phyloP scores from a whole-genome alignment of 2,797 vertebrate genomes.

The Erithacus rubecula region DNA sequence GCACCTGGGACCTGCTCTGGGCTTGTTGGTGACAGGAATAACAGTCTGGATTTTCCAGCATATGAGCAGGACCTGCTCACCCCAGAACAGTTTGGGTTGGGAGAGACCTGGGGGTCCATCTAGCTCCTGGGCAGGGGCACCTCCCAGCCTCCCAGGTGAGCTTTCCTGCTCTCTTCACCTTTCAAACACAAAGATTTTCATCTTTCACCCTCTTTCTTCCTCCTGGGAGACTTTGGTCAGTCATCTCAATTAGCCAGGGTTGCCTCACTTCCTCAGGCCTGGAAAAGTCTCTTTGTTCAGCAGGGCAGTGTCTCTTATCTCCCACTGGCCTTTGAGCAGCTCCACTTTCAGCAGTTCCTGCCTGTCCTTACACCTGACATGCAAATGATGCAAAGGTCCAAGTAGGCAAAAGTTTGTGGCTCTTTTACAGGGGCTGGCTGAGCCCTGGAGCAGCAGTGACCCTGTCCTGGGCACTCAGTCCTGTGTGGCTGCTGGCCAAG shows the following conservation, averaged over 20 bases:
- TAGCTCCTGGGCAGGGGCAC: neutral
- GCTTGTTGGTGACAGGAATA: fast-evolving
- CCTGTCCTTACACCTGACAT: neutral
- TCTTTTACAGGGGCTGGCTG: fast-evolving
- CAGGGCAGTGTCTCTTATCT: neutral
- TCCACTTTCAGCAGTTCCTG: neutral
- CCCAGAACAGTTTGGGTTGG: neutral
- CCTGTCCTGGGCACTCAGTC: neutral
- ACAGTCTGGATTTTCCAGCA: neutral
- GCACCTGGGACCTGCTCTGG: neutral
- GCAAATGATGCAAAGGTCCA: neutral
- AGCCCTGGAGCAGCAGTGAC: neutral
- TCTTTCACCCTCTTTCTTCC: constrained; percentile 3
- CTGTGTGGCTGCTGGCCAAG: fast-evolving
- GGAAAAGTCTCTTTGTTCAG: constrained; percentile 15
- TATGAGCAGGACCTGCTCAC: neutral
- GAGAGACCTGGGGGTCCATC: neutral
- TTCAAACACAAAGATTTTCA: neutral
- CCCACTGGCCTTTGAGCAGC: neutral
- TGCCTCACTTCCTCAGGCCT: constrained; percentile 37
- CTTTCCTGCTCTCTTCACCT: neutral
- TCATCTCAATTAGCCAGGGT: neutral
- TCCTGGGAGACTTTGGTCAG: neutral
- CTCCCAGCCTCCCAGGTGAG: neutral
- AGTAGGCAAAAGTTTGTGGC: neutral